These are phyloP conservation scores for Drosophila histrio DNA, from an alignment of 2,888 invertebrate species.

Conservation along the genomic window DNA sequence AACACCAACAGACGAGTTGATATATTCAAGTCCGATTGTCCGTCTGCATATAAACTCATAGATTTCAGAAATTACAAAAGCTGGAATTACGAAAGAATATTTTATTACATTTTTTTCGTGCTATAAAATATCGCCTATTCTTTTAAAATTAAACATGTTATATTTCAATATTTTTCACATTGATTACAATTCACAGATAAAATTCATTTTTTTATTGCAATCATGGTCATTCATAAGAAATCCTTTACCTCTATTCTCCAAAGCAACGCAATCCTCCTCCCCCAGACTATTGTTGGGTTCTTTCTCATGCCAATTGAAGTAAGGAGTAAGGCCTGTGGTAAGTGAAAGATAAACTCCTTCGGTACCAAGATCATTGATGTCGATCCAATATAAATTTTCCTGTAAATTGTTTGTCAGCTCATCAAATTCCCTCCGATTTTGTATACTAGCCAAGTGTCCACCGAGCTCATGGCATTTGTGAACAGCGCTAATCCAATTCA, in stretches of 20 bases:
- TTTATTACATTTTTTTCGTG: too few relatives aligned
- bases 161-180: neutral
- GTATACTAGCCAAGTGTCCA: neutral
- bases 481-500: conserved; percentile 1
- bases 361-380: conserved; percentile 1
- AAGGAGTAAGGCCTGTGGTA: neutral
- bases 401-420: neutral
- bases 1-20: too few relatives aligned
- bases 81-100: too few relatives aligned
- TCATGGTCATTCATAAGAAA: neutral
- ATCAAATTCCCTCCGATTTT: neutral
- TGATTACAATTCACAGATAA: conserved; percentile 1
- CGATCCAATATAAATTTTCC: neutral
- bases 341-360: neutral
- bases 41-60: too few relatives aligned
- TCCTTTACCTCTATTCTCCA: neutral
- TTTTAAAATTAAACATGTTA: neutral
- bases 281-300: conserved; percentile 1
- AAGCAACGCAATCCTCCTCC: neutral
- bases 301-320: neutral
- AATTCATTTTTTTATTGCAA: neutral
- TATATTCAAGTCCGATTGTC: too few relatives aligned
- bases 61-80: too few relatives aligned
- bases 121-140: too few relatives aligned
- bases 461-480: conserved; percentile 1